phyloP scores from a whole-genome alignment of 2,888 invertebrate genomes.

The Philereme transversata region DNA sequence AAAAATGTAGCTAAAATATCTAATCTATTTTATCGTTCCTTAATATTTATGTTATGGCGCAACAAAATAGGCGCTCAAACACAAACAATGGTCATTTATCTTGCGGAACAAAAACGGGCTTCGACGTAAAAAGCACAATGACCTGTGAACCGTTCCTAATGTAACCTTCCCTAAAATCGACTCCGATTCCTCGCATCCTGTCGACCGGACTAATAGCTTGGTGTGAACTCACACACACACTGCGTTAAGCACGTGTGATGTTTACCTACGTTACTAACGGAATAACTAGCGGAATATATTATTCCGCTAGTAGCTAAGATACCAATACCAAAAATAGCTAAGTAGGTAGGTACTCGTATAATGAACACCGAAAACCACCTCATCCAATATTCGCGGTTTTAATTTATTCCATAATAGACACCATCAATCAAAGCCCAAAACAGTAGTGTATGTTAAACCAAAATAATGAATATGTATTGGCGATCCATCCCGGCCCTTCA shows the following conservation, averaged over 20 bases:
- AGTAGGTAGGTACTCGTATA: conserved; percentile 26
- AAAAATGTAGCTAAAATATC: neutral
- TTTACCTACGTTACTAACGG: neutral
- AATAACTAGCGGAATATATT: too few relatives aligned
- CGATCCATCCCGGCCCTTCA: conserved; percentile 49
- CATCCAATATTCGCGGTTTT: conserved; percentile 32
- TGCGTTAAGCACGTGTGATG: conserved; percentile 24
- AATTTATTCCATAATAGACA: conserved; percentile 27
- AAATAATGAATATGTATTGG: conserved; percentile 62
- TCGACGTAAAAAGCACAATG: conserved; percentile 76
- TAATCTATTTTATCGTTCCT: conserved; percentile 6
- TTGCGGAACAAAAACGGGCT: conserved; percentile 63
- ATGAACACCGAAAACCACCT: conserved; percentile 31
- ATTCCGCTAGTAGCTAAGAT: conserved; percentile 9
- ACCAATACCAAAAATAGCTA: neutral
- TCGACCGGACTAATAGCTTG: conserved; percentile 54
- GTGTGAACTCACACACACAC: conserved; percentile 49
- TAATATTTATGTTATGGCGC: conserved; percentile 35
- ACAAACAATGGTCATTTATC: conserved; percentile 71
- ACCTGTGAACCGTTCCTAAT: conserved; percentile 74
- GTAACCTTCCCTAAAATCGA: conserved; percentile 80
- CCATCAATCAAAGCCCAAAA: conserved; percentile 50
- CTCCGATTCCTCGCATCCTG: conserved; percentile 80
- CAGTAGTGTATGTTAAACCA: conserved; percentile 45
- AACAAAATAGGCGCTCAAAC: conserved; percentile 57